Evolutionary conservation across 1,140 invertebrate species (phyloP).

Genomic region (Drosophila nigrodunni): DNA sequence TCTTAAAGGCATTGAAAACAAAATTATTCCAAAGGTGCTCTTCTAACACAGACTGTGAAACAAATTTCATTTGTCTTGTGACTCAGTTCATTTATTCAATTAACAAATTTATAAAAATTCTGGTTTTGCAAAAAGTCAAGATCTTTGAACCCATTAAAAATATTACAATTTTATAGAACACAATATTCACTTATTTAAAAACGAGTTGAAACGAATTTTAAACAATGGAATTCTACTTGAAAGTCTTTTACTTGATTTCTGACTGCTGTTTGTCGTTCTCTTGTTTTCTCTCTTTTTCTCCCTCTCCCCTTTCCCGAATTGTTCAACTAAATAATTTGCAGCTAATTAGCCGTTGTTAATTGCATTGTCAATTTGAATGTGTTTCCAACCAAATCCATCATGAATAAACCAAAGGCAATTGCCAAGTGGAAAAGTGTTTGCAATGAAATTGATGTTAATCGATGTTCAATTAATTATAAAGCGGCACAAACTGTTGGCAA

Average conservation of each 20-base stretch:
- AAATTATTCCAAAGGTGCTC: too few relatives aligned
- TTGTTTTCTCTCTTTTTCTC: not conserved
- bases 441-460: conserved; percentile 38
- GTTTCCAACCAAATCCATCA: conserved; percentile 3
- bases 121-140: not conserved
- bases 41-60: too few relatives aligned
- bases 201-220: not conserved
- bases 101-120: not conserved
- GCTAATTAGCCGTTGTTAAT: conserved; percentile 41
- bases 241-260: not conserved
- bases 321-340: conserved; percentile 8
- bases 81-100: too few relatives aligned
- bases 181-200: not conserved
- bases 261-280: not conserved
- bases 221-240: conserved; percentile 6
- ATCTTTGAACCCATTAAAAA: conserved; percentile 2
- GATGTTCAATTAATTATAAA: conserved; percentile 53
- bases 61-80: too few relatives aligned
- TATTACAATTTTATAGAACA: not conserved
- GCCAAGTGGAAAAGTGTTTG: not conserved
- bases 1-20: too few relatives aligned
- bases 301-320: not conserved
- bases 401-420: conserved; percentile 7
- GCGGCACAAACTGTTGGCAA: conserved; percentile 35
- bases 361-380: conserved; percentile 25